These are phyloP conservation scores for Chloroclysta siterata DNA, from an alignment of 2,888 invertebrate genomes.

Conservation along the genomic window DNA sequence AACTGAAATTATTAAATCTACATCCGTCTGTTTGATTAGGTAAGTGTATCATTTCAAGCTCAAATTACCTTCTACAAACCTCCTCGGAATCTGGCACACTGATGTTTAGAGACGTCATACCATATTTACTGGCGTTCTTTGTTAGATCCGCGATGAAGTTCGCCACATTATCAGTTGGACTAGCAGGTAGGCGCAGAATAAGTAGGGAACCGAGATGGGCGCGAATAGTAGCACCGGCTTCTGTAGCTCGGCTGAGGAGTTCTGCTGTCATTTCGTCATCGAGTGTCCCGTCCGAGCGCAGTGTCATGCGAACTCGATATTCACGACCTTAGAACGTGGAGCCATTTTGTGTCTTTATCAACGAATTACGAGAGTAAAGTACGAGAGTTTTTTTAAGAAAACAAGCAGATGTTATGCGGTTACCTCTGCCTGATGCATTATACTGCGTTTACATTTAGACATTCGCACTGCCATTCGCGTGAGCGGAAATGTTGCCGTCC, in stretches of 20 bases:
- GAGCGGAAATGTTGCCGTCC: too few species aligned
- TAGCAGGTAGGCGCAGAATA: conserved; percentile 63
- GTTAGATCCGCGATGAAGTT: conserved; percentile 57
- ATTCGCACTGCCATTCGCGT: too few species aligned
- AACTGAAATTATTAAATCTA: too few species aligned
- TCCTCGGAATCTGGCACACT: conserved; percentile 73
- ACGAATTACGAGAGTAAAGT: too few species aligned
- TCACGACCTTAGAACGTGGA: conserved; percentile 52
- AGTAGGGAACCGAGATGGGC: conserved; percentile 68
- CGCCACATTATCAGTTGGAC: conserved; percentile 60
- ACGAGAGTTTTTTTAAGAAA: too few species aligned
- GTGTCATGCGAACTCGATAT: conserved; percentile 62
- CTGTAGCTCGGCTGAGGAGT: conserved; percentile 48
- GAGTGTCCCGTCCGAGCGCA: conserved; percentile 49
- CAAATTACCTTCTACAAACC: conserved; percentile 62
- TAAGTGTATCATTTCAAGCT: neutral
- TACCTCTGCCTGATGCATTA: too few species aligned
- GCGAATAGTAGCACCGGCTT: conserved; percentile 60
- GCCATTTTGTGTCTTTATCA: too few species aligned
- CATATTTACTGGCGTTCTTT: conserved; percentile 54
- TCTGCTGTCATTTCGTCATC: conserved; percentile 46
- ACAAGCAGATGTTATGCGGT: too few species aligned
- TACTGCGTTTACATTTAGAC: too few species aligned
- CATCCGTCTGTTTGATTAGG: too few species aligned
- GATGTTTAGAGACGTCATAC: conserved; percentile 62